These are phyloP conservation scores for Stegana nigrithorax DNA, from an alignment of 2,888 invertebrate genomes.

Conservation along the genomic window DNA sequence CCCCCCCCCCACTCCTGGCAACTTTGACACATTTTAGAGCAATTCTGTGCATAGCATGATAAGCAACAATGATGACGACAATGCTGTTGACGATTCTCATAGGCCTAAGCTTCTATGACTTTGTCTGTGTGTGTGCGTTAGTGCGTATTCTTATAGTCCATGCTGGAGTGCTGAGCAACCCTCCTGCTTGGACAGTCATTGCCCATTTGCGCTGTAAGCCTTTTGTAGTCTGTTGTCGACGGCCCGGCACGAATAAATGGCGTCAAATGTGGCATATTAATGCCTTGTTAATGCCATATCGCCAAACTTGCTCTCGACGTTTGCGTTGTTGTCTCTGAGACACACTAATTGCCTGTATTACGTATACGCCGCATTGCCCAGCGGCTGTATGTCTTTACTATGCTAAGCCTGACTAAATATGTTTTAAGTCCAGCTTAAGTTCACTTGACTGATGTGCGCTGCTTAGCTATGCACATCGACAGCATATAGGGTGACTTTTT, in stretches of 20 bases:
- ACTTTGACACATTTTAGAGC: too few species aligned
- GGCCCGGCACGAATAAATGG: neutral
- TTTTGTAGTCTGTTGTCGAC: neutral
- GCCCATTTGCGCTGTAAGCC: conserved; percentile 7
- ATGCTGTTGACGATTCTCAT: too few species aligned
- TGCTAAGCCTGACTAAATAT: conserved; percentile 7
- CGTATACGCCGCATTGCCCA: neutral
- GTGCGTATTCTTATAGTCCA: too few species aligned
- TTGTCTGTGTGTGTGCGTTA: too few species aligned
- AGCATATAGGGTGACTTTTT: neutral
- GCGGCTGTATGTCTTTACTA: neutral
- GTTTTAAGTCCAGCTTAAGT: conserved; percentile 1
- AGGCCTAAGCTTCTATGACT: too few species aligned
- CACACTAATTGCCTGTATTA: conserved; percentile 8
- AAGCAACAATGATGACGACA: too few species aligned
- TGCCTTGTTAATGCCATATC: conserved; percentile 18
- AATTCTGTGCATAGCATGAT: too few species aligned
- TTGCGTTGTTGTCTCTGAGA: conserved; percentile 18
- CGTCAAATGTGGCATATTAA: conserved; percentile 18
- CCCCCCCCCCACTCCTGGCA: too few species aligned
- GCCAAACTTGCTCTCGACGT: neutral
- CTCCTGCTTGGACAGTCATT: too few species aligned
- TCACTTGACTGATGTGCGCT: neutral
- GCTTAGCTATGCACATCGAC: neutral
- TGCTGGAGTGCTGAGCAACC: too few species aligned